Evolutionary conservation across 2,888 invertebrate genomes (phyloP), one percentile per base, ranked within the genome.

Genomic region (Andrena flavipes): DNA sequence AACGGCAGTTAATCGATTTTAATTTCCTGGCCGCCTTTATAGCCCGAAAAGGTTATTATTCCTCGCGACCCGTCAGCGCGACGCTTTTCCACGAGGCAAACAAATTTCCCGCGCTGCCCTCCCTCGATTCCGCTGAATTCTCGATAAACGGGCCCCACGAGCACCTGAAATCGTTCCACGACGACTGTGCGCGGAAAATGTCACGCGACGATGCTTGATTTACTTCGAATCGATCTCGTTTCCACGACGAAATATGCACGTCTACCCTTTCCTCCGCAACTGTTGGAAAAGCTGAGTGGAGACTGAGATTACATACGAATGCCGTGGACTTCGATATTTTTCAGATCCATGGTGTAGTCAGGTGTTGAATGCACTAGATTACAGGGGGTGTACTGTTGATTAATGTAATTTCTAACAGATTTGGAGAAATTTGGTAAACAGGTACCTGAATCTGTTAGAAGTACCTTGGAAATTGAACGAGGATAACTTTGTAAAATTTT

Each of bases 1-100:
- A 84, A 84, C 82, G 80, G 83, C 87, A 85, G 89, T 90, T 89
- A 91, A 92, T 91, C 91, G 91, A 91, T 90, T 91, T 91, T 91
- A 92, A 92, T 92, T 91, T 92, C 91, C 91, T 89, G 90, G 68
- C 70, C 76, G 86, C 84, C 84, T 85, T 89, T 87, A 80, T 74
- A 59, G 72, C 49, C 13, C 76, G 71, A 74, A 68, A 82, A 80
- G 48, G 79, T 88, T 83, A 81, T 83, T 84, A 84, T 87, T 73
- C 76, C 74, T 65, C 35, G 80, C 67, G 76, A 74, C 51, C 33
- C 64, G 73, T 71, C 76, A 54, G 26, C 49, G 56, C 51, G 60
- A 74, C 71, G 20, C 67, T 75, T 62, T 76, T 65, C 71, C 48
- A 30, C 20, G 48, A 42, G 5, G n/a, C 51, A 23, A 67, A 67